Evolutionary conservation across 2,113 vertebrate genomes (phyloP).

Genomic region (Sorex fumeus): DNA sequence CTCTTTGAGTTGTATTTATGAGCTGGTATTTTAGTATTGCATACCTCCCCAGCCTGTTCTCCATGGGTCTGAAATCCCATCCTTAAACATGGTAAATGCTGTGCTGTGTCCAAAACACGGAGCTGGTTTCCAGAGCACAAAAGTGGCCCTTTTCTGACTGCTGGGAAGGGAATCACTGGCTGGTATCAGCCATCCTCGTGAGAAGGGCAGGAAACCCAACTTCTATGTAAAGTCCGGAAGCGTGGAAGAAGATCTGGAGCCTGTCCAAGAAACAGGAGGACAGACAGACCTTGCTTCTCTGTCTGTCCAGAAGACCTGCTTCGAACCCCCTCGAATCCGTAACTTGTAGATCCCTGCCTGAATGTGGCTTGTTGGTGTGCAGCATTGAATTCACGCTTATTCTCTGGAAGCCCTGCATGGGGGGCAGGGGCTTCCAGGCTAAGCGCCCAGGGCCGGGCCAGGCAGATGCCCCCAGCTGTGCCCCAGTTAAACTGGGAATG

Average conservation of each 20-base stretch:
- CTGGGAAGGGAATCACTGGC: neutral
- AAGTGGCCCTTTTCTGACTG: neutral
- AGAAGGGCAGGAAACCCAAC: neutral
- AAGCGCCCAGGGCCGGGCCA: neutral
- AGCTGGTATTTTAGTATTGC: conserved; percentile 20
- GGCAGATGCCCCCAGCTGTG: neutral
- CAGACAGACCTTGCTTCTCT: neutral
- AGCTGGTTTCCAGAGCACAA: neutral
- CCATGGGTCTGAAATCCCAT: conserved; percentile 7
- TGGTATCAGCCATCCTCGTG: neutral
- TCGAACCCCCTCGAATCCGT: conserved; percentile 4
- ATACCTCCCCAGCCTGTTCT: neutral
- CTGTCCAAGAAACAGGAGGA: neutral
- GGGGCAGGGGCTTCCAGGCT: neutral
- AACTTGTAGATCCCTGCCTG: conserved; percentile 17
- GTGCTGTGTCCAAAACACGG: neutral
- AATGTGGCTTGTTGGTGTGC: neutral
- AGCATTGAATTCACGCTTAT: neutral
- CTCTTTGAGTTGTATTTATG: neutral
- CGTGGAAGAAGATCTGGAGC: neutral
- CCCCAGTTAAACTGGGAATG: neutral
- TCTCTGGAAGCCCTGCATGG: conserved; percentile 49
- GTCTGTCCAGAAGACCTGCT: neutral
- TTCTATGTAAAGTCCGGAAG: neutral
- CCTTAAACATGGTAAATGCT: neutral